Evolutionary conservation across 2,797 vertebrate species (phyloP), one percentile per base, ranked within the genome.

Genomic region (Momotus momota): DNA sequence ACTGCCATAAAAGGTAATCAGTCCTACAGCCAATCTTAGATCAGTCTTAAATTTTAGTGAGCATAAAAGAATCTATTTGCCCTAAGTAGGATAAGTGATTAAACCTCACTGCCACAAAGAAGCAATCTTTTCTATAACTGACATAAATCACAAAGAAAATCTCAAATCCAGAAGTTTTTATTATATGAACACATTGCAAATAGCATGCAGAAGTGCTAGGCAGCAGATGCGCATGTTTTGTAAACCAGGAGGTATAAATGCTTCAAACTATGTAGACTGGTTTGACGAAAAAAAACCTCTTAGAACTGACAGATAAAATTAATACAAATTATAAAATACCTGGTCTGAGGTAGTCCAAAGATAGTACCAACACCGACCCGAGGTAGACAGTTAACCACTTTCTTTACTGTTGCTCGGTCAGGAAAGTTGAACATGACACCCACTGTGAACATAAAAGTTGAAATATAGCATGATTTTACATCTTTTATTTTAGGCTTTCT

Each of bases 371-470:
- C 98, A n/a, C 99, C 99, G 10, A 99, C 99, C 65, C 99, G 98
- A 95, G 99, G 99, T 14, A 99, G 98, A 96, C 98, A 98, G 94
- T 99, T 98, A 64, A 99, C 98, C 55, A 99, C 99, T 97, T 99
- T 99, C 98, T 99, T 99, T n/a, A 99, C 99, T 2, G 98, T 98
- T 93, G 98, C 98, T 72, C 98, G 94, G 91, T 99, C 99, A 65
- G 99, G 99, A 88, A 99, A 99, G 98, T 99, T 99, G 97, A 99
- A 99, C 99, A 99, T 99, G 96, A 99, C 98, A 25, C 99, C 98
- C 78, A 99, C 99, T 99, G 97, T 55, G 82, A 94, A 93, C 27
- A 90, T 14, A 85, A 94, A 69, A 96, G 54, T 93, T 61, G 85
- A 91, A 96, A 96, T 4, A 85, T 1, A 7, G 41, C 15, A 82